Conservation (phyloP, 1,140 invertebrate genomes). For the Drosophila funebris region DNA sequence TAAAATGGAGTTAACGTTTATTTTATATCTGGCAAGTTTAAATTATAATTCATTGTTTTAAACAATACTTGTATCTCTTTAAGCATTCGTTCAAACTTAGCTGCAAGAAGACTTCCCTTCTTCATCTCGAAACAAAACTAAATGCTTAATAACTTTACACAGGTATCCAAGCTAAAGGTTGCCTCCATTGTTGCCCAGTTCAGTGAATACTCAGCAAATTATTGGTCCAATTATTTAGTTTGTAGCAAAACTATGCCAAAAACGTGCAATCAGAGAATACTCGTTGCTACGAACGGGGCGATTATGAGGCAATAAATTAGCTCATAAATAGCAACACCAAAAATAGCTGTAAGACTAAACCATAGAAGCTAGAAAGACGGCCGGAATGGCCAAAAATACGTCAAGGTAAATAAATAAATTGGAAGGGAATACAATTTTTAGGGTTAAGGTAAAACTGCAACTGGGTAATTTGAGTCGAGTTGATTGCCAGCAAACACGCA, state of each 20-base stretch:
- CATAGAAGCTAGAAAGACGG: constrained; percentile 17
- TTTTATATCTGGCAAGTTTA: too few relatives aligned
- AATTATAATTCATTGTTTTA: too few relatives aligned
- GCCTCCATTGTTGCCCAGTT: too few relatives aligned
- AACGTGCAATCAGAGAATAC: constrained; percentile 3
- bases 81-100: too few relatives aligned
- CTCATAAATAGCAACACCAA: constrained; percentile 58
- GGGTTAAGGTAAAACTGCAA: constrained; percentile 60
- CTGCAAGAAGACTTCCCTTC: neutral
- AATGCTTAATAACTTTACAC: too few relatives aligned
- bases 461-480: constrained; percentile 63
- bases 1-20: too few relatives aligned
- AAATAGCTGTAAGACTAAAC: constrained; percentile 34
- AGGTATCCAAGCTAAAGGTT: too few relatives aligned
- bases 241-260: constrained; percentile 12
- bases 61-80: too few relatives aligned
- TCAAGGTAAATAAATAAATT: constrained; percentile 63
- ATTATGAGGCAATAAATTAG: constrained; percentile 62
- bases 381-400: constrained; percentile 16
- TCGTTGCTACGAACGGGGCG: constrained; percentile 14
- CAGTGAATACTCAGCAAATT: too few relatives aligned
- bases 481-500: constrained; percentile 61
- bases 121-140: too few relatives aligned
- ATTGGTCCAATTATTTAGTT: constrained; percentile 1
- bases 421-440: constrained; percentile 49